phyloP scores from a whole-genome alignment of 2,113 vertebrate species.

The Phyllopteryx taeniolatus region DNA sequence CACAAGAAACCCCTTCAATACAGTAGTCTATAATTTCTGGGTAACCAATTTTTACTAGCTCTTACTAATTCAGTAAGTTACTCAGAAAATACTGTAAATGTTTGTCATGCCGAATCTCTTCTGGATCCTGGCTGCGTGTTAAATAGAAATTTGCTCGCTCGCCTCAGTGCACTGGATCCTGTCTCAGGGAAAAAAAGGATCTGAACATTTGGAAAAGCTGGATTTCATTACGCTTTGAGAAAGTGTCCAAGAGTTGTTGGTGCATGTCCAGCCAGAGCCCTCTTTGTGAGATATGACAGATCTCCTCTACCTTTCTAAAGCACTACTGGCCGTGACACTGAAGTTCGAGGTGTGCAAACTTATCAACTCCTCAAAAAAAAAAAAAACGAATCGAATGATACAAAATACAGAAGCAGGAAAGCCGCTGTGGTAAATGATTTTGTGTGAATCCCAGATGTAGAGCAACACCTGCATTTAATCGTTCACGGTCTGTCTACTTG shows the following conservation, averaged over 20 bases:
- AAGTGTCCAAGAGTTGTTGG: slow-evolving; percentile 15
- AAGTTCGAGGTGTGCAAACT: slow-evolving; percentile 18
- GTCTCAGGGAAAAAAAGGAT: background rate
- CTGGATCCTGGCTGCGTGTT: slow-evolving; percentile 22
- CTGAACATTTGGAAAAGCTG: slow-evolving; percentile 35
- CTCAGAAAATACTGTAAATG: slow-evolving; percentile 27
- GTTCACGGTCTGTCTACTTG: slow-evolving; percentile 8
- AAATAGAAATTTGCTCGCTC: slow-evolving; percentile 2
- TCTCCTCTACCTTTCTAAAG: background rate
- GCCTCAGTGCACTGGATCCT: slow-evolving; percentile 22
- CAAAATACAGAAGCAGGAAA: slow-evolving; percentile 12
- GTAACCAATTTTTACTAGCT: slow-evolving; percentile 9
- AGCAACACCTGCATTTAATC: slow-evolving; percentile 34
- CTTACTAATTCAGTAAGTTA: slow-evolving; percentile 3
- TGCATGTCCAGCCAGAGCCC: slow-evolving; percentile 24
- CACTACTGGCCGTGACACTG: slow-evolving; percentile 5
- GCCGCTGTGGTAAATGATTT: slow-evolving; percentile 23
- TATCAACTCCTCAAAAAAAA: no score
- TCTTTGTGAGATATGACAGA: background rate
- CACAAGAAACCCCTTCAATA: background rate
- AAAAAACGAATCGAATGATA: slow-evolving; percentile 9
- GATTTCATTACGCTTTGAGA: slow-evolving; percentile 25
- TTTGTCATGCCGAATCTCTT: slow-evolving; percentile 23
- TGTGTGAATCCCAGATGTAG: background rate
- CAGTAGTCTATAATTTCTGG: background rate